Evolutionary conservation across 1,140 invertebrate species (phyloP).

Genomic region (Musca vetustissima): DNA sequence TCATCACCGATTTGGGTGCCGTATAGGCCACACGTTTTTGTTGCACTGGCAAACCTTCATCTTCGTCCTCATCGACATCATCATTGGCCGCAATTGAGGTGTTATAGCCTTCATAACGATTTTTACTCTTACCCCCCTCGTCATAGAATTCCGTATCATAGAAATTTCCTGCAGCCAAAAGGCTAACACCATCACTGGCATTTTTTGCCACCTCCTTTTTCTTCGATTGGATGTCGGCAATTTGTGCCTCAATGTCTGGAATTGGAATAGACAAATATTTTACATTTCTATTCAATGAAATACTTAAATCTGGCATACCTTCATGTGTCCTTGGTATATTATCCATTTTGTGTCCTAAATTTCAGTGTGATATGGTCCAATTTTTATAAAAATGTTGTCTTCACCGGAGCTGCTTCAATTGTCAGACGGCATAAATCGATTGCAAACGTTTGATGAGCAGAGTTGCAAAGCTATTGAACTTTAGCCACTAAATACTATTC

Average conservation of each 20-base stretch:
- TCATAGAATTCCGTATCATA: constrained; percentile 91
- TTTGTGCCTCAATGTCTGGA: constrained; percentile 91
- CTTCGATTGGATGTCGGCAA: constrained; percentile 84
- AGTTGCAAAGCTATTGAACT: not conserved
- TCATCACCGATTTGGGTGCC: constrained; percentile 83
- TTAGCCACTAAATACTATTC: no score
- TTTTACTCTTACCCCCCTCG: constrained; percentile 62
- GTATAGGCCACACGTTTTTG: constrained; percentile 77
- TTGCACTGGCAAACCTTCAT: constrained; percentile 67
- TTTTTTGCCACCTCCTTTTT: constrained; percentile 73
- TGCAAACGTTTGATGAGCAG: not conserved
- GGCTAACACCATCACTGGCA: constrained; percentile 71
- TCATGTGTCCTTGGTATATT: constrained; percentile 77
- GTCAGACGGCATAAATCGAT: not conserved
- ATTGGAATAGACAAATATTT: constrained; percentile 30
- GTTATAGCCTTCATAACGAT: constrained; percentile 90
- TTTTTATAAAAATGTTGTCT: not conserved
- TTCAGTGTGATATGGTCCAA: no score
- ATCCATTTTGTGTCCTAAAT: constrained; percentile 60
- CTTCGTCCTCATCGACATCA: constrained; percentile 84
- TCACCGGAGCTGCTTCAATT: not conserved
- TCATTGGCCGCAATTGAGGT: constrained; percentile 95
- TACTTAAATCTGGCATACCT: constrained; percentile 59
- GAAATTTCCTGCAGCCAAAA: constrained; percentile 86
- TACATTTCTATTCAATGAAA: not conserved